These are phyloP conservation scores for Pomacea maculata DNA, from an alignment of 1,140 invertebrate genomes.

Conservation along the genomic window DNA sequence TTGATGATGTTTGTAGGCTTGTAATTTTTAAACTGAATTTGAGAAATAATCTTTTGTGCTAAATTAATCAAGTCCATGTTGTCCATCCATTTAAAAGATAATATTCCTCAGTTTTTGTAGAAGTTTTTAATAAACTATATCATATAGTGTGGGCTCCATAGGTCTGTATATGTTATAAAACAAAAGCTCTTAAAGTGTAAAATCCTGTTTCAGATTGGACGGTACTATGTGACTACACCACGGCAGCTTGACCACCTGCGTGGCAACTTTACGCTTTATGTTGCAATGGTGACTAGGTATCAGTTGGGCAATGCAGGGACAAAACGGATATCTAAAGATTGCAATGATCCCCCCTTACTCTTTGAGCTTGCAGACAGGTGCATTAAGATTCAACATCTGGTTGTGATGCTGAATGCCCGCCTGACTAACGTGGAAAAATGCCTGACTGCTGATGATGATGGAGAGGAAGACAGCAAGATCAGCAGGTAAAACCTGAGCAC, in stretches of 20 bases:
- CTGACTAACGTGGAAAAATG: conserved; percentile 4
- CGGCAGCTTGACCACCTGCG: conserved; percentile 15
- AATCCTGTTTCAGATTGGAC: conserved; percentile 2
- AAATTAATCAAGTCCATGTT: too few relatives aligned
- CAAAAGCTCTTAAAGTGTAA: too few relatives aligned
- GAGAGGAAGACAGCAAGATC: too few relatives aligned
- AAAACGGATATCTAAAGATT: background rate
- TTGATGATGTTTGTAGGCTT: too few relatives aligned
- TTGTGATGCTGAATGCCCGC: conserved; percentile 12
- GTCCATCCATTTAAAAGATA: too few relatives aligned
- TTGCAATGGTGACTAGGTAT: conserved; percentile 21
- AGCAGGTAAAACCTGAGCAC: too few relatives aligned
- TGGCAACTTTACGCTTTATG: conserved; percentile 17
- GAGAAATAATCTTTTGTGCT: too few relatives aligned
- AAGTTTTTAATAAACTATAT: too few relatives aligned
- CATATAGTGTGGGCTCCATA: too few relatives aligned
- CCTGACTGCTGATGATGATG: background rate
- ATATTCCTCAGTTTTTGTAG: too few relatives aligned
- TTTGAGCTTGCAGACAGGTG: conserved; percentile 15
- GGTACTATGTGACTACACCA: conserved; percentile 12
- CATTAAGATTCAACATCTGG: conserved; percentile 15
- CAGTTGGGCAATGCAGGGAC: conserved; percentile 16
- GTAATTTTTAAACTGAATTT: too few relatives aligned
- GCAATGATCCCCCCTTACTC: conserved; percentile 9
- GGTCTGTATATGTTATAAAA: too few relatives aligned